These are phyloP conservation scores for Nowickia ferox DNA, from an alignment of 2,888 invertebrate species.

Conservation along the genomic window DNA sequence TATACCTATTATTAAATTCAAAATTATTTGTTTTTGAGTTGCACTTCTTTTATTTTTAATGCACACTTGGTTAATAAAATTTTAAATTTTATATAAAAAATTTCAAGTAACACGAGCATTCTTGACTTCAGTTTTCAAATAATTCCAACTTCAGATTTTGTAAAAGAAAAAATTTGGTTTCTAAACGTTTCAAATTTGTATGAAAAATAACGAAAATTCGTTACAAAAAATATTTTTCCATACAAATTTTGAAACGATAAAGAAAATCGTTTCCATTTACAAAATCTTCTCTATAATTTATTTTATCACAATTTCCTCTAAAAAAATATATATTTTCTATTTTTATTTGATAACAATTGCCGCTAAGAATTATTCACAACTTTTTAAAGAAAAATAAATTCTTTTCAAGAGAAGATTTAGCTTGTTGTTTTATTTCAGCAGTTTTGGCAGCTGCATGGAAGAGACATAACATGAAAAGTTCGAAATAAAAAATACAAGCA, in stretches of 20 bases:
- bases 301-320: neutral
- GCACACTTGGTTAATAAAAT: no score
- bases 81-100: no score
- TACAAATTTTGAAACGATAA: neutral
- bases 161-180: no score
- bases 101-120: no score
- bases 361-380: constrained; percentile 48
- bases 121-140: no score
- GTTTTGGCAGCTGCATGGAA: neutral
- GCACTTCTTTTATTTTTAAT: no score
- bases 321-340: neutral
- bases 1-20: no score
- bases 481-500: neutral
- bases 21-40: no score
- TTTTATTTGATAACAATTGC: constrained; percentile 38
- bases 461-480: constrained; percentile 10
- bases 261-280: neutral
- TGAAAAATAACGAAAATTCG: no score
- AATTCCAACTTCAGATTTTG: no score
- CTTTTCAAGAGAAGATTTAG: neutral
- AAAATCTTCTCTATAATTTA: neutral
- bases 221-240: no score
- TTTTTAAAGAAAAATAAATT: constrained; percentile 6
- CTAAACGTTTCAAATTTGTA: no score
- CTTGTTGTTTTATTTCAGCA: neutral